Base-by-base conservation (phyloP, 2,888 invertebrate species). In the Xiphydria camelus region DNA sequence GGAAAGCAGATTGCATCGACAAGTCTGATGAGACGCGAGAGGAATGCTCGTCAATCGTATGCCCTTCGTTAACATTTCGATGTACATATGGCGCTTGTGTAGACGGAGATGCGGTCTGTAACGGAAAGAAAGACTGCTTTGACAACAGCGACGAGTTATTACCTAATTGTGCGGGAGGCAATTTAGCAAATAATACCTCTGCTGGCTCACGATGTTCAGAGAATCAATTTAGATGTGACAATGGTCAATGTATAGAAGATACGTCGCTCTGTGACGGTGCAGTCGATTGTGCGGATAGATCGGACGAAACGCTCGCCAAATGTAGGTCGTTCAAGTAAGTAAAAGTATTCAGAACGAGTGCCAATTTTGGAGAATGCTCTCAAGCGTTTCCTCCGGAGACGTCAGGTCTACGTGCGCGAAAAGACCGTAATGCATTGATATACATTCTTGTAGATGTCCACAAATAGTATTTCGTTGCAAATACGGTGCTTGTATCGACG, bases 51-150 rank as follows among this genome's bases (percentile, higher is more conserved):
- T 58, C 58, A 6, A 57, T 68, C 34, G 72, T 76, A 2, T 86
- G 86, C 57, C 78, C 79, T 0, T 49, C 66, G 0, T 80, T 78
- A 54, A 76, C 82, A 39, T 85, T 83, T 68, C 80, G 81, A 29
- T 85, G 85, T 59, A 76, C 77, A 0, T 84, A 85, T 56, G 84
- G 84, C 1, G 84, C 81, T 0, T 85, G 85, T 52, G 78, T 84
- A 0, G 82, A 84, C 53, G 78, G 80, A 2, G 78, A 79, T 14
- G 70, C 77, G 0, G 71, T 76, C 34, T 87, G 87, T 51, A 78
- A 80, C 53, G 78, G 78, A 1, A 49, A 68, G 4, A 51, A 64
- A 34, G 77, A 82, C 42, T 82, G 82, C 52, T 57, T 71, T 4
- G 82, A 82, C 47, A 74, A 72, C 22, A 81, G 80, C 3, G 82